These are phyloP conservation scores for Uropetala carovei DNA, from an alignment of 2,888 invertebrate genomes.

Conservation along the genomic window DNA sequence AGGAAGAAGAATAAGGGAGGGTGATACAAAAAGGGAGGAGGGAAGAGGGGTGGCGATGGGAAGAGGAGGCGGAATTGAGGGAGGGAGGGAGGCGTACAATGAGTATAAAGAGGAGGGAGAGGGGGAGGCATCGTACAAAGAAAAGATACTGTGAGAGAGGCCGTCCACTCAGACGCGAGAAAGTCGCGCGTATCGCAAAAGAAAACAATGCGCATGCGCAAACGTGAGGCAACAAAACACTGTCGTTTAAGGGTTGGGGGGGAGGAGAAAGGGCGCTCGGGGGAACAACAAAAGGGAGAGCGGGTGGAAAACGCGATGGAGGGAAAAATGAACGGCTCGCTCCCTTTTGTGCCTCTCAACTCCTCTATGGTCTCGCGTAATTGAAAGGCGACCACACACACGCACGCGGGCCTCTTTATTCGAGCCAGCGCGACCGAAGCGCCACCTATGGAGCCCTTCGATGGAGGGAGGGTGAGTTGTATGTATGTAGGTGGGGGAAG, in stretches of 20 bases:
- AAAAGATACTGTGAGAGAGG: not conserved
- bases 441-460: constrained; percentile 5
- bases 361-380: constrained; percentile 54
- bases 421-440: constrained; percentile 6
- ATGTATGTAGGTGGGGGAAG: too few species aligned
- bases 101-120: not conserved
- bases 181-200: constrained; percentile 2
- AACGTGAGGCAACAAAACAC: constrained; percentile 4
- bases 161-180: constrained; percentile 34
- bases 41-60: too few species aligned
- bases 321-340: not conserved
- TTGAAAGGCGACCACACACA: constrained; percentile 64
- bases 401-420: constrained; percentile 17
- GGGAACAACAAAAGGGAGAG: not conserved
- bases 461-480: too few species aligned
- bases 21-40: too few species aligned
- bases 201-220: constrained; percentile 42
- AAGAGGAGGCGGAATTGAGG: not conserved
- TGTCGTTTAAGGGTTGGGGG: constrained; percentile 2
- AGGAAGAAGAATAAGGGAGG: too few species aligned
- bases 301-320: not conserved
- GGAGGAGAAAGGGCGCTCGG: not conserved
- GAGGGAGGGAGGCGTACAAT: not conserved
- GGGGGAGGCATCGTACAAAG: not conserved
- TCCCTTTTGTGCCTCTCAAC: constrained; percentile 50